Conservation (phyloP, 2,888 invertebrate genomes). For the Myopa tessellatipennis region DNA sequence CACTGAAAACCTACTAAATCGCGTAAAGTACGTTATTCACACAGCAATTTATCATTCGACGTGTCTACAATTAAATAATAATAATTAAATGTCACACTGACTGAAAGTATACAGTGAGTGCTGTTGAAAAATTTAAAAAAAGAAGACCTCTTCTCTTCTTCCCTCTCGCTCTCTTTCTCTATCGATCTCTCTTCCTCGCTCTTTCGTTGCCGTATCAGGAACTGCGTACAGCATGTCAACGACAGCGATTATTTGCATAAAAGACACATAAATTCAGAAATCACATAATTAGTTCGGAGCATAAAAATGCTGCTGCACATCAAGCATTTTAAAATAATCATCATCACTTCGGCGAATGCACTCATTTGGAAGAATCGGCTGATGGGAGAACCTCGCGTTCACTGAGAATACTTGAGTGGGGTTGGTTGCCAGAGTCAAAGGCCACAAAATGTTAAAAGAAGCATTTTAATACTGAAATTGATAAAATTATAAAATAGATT, state of each 20-base stretch:
- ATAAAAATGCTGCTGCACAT: neutral
- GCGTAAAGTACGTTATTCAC: slow-evolving; percentile 3
- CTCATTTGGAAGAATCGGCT: slow-evolving; percentile 7
- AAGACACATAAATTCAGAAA: slow-evolving; percentile 35
- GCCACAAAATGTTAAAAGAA: too few relatives aligned
- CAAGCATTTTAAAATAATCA: neutral
- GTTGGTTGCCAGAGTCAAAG: too few relatives aligned
- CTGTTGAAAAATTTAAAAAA: too few relatives aligned
- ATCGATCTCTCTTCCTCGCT: too few relatives aligned
- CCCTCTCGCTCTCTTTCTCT: too few relatives aligned
- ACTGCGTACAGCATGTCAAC: neutral
- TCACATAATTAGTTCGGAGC: slow-evolving; percentile 9
- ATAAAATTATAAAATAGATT: too few relatives aligned
- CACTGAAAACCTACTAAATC: slow-evolving; percentile 26
- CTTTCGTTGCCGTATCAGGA: neutral
- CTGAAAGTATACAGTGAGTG: neutral
- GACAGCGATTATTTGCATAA: slow-evolving; percentile 33
- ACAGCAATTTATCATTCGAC: slow-evolving; percentile 36
- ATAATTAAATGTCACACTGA: slow-evolving; percentile 28
- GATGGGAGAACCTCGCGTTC: too few relatives aligned
- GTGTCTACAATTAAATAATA: slow-evolving; percentile 39
- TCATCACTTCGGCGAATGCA: slow-evolving; percentile 17
- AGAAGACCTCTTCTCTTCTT: too few relatives aligned
- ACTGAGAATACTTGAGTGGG: too few relatives aligned
- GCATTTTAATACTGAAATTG: too few relatives aligned